Percentiles rank a stretch among this genome's conserved stretches.
These are phyloP conservation scores for Marmota monax DNA, from an alignment of 2,113 vertebrate genomes.

Conservation along the genomic window DNA sequence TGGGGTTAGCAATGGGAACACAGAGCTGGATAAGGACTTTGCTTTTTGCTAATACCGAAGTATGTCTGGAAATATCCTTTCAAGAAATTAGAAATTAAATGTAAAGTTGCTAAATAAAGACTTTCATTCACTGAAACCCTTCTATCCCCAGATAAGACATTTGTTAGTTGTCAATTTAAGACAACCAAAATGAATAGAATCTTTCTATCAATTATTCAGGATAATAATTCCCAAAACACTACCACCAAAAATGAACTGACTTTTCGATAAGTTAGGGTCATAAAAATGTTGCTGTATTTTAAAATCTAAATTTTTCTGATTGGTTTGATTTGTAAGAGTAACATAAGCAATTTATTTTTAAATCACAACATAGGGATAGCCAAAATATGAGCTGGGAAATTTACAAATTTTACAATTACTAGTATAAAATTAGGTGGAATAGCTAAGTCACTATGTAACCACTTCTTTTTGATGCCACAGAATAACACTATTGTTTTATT, in stretches of 20 bases:
- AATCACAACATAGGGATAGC: neutral
- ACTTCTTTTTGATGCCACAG: neutral
- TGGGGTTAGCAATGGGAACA: neutral
- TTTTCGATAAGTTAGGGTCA: neutral
- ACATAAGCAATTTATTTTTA: neutral
- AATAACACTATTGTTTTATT: neutral
- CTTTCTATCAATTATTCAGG: neutral
- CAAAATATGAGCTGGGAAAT: neutral
- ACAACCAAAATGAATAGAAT: neutral
- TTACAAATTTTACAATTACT: neutral
- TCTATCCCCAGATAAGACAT: slow-evolving; percentile 13
- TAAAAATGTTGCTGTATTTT: neutral
- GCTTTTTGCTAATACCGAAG: neutral
- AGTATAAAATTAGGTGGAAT: neutral
- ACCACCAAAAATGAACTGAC: neutral
- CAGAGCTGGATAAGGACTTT: neutral
- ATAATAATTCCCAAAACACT: neutral
- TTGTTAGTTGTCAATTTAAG: slow-evolving; percentile 3
- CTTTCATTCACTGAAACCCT: neutral
- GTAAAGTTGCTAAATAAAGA: slow-evolving; percentile 22
- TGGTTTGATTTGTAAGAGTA: neutral
- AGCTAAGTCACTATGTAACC: neutral
- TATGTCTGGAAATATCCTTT: neutral
- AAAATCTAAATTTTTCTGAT: neutral
- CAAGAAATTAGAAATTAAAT: slow-evolving; percentile 29